Percentiles rank a stretch among this genome's conserved stretches.
phyloP scores from a whole-genome alignment of 2,797 vertebrate species.

The Anguilla obscura region DNA sequence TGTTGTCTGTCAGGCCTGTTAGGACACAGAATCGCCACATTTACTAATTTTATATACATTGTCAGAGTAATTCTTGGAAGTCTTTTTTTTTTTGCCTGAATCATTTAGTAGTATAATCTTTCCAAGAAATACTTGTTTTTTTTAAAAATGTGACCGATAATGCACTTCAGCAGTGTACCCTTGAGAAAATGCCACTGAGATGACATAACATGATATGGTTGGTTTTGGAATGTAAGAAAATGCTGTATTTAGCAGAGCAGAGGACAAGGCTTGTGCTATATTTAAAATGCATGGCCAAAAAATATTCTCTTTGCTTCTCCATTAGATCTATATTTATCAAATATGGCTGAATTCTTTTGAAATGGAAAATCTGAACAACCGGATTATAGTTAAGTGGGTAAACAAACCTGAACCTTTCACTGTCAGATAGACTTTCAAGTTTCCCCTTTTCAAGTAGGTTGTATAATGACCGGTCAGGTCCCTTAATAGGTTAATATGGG shows the following conservation, averaged over 20 bases:
- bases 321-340: background rate
- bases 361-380: background rate
- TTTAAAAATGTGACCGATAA: background rate
- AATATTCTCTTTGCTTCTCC: background rate
- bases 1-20: background rate
- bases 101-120: background rate
- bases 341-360: background rate
- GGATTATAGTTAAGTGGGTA: background rate
- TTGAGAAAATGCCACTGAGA: constrained; percentile 10
- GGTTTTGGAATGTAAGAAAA: background rate
- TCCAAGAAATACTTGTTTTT: background rate
- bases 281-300: background rate
- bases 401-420: background rate
- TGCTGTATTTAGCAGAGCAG: background rate
- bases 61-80: background rate
- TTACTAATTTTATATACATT: background rate
- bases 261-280: background rate
- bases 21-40: background rate
- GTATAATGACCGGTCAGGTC: background rate
- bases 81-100: background rate
- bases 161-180: background rate
- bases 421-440: background rate
- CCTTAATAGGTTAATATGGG: constrained; percentile 3
- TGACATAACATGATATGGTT: background rate
- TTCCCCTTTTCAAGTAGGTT: background rate